Base-by-base conservation (phyloP, 2,113 vertebrate species). In the Arizona elegans region DNA sequence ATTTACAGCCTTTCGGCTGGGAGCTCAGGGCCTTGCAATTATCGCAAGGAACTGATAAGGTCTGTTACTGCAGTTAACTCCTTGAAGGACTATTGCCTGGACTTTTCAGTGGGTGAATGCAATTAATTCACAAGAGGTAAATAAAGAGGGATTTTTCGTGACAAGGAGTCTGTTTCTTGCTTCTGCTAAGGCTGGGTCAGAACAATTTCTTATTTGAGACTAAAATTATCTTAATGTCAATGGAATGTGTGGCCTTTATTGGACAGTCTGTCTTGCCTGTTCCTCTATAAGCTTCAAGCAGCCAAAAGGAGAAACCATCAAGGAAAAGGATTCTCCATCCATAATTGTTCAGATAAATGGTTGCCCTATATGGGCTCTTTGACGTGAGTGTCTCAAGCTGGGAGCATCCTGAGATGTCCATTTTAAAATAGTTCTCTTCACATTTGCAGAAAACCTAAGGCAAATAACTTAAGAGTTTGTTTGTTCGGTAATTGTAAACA, bases 291-390 rank as follows among this genome's bases (percentile, higher is more conserved):
- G 92, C 4, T 29, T 93, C 24, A 94, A 90, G 55, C 81, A 50
- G 53, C 87, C 12, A 88, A 95, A 93, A 52, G 12, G 17, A 21
- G 26, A 53, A 38, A 87, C 56, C 92, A 90, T 50, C 10, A 5
- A 93, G 62, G 9, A 55, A 33, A 95, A 94, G 52, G 5, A 6
- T 96, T 47, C 75, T 7, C 8, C 21, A 95, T 0, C 0, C 15
- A 52, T 53, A 93, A 58, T 59, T 93, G 8, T 91, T 94, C 92
- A 94, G 94, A 93, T 92, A 94, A 95, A 93, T 90, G 93, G 0
- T 21, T 24, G 54, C 86, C 65, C 50, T 96, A 86, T 52, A 38
- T 52, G 85, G 88, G 62, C 52, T 92, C 33, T 81, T 81, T 38
- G 17, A 17, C 3, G 0, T 81, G 92, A 90, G 93, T n/a, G 90